These are phyloP conservation scores for Bos indicus DNA, from an alignment of 2,113 vertebrate genomes.

Conservation along the genomic window DNA sequence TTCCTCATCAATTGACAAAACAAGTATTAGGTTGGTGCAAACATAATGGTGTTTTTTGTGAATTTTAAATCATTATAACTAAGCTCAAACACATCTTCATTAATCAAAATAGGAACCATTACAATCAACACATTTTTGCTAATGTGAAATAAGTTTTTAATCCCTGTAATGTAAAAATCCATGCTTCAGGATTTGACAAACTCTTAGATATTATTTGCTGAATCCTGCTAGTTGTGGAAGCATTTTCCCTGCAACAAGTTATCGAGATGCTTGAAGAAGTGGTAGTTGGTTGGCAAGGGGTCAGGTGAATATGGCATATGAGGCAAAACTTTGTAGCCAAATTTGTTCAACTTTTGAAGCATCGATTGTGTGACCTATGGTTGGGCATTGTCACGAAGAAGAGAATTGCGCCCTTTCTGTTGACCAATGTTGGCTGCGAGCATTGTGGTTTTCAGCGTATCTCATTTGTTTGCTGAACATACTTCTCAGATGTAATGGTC, in stretches of 20 bases:
- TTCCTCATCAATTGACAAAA: neutral
- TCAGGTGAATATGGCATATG: neutral
- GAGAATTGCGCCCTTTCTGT: neutral
- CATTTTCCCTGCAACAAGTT: neutral
- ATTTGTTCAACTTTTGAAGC: neutral
- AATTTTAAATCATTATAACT: neutral
- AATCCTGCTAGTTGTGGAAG: neutral
- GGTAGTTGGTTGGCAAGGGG: neutral
- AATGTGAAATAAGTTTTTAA: neutral
- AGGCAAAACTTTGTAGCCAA: neutral
- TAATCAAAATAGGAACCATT: neutral
- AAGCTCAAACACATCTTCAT: neutral
- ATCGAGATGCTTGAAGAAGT: neutral
- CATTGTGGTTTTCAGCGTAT: neutral
- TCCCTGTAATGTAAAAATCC: neutral
- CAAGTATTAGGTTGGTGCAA: neutral
- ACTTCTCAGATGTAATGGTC: neutral
- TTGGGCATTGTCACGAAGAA: neutral
- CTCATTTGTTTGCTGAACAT: neutral
- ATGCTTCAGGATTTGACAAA: neutral
- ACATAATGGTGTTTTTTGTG: neutral
- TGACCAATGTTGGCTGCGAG: neutral
- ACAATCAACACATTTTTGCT: neutral
- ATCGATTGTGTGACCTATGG: neutral
- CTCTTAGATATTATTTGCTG: neutral